phyloP scores from a whole-genome alignment of 2,888 invertebrate genomes.

The Chesias legatella region DNA sequence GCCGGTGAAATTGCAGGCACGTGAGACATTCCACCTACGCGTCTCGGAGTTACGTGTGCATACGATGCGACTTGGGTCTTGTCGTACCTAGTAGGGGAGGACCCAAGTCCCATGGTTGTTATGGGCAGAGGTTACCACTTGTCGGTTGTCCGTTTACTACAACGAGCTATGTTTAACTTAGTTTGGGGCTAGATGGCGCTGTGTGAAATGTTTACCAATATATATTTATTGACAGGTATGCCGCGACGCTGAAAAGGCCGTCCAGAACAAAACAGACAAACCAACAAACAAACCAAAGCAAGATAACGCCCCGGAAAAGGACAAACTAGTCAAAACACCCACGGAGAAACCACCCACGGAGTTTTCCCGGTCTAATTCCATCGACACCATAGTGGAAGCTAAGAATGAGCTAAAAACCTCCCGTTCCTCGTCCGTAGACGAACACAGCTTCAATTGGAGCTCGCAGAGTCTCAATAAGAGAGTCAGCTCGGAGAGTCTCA shows the following conservation, averaged over 20 bases:
- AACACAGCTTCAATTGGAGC: conserved; percentile 22
- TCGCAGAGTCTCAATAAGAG: conserved; percentile 12
- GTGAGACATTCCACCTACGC: too few relatives aligned
- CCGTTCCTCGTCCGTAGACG: conserved; percentile 34
- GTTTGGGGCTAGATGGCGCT: too few relatives aligned
- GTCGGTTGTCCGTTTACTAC: too few relatives aligned
- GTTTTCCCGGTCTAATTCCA: conserved; percentile 32
- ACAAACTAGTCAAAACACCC: conserved; percentile 16
- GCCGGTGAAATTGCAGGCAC: too few relatives aligned
- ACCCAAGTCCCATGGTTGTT: too few relatives aligned
- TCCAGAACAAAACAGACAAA: conserved; percentile 52
- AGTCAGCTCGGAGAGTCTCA: too few relatives aligned
- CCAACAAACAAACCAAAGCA: conserved; percentile 26
- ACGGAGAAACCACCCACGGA: conserved; percentile 17
- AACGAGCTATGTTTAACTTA: too few relatives aligned
- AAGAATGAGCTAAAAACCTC: conserved; percentile 23
- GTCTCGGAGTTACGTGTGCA: too few relatives aligned
- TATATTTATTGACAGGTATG: conserved; percentile 51
- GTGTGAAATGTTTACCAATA: neutral
- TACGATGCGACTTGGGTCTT: too few relatives aligned
- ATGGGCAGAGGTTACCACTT: too few relatives aligned
- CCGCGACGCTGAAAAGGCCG: conserved; percentile 69
- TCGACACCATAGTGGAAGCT: conserved; percentile 27
- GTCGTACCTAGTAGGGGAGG: too few relatives aligned
- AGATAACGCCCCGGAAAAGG: conserved; percentile 23